A percentile compares a stretch with the other conserved stretches of the same genome.
phyloP scores from a whole-genome alignment of 1,140 invertebrate genomes.

The Drosophila rhopaloa region DNA sequence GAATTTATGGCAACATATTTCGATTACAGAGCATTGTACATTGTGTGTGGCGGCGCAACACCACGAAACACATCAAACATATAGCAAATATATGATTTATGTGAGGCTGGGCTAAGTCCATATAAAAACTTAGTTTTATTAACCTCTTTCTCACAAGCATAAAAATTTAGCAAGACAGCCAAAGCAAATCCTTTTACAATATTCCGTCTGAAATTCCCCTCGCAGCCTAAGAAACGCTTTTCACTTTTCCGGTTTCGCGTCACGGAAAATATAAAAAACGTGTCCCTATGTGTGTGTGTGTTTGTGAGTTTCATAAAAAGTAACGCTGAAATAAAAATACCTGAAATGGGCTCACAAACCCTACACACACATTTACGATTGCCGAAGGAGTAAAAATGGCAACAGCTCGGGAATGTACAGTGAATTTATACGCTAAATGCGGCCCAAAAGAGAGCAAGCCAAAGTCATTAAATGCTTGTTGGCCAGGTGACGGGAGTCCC shows the following conservation, averaged over 20 bases:
- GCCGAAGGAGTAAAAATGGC: conserved; percentile 74
- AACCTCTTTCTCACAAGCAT: conserved; percentile 39
- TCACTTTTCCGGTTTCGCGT: neutral
- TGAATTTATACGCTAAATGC: conserved; percentile 79
- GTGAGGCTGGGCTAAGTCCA: conserved; percentile 11
- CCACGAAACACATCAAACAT: too few relatives aligned
- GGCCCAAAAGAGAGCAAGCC: conserved; percentile 78
- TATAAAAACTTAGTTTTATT: conserved; percentile 72
- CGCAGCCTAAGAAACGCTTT: conserved; percentile 17
- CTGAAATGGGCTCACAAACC: conserved; percentile 69
- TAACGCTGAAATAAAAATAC: conserved; percentile 76
- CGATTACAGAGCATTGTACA: too few relatives aligned
- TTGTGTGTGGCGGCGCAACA: too few relatives aligned
- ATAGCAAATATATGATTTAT: conserved; percentile 57
- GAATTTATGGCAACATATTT: too few relatives aligned
- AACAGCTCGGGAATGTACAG: conserved; percentile 41
- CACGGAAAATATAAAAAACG: conserved; percentile 40
- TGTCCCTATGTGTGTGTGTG: conserved; percentile 40
- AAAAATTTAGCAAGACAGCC: conserved; percentile 43
- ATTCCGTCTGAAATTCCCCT: conserved; percentile 24
- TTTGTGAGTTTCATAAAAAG: conserved; percentile 61
- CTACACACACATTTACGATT: conserved; percentile 66
- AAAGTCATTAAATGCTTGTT: conserved; percentile 78
- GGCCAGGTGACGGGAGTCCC: conserved; percentile 50
- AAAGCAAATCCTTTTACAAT: conserved; percentile 74